phyloP scores from a whole-genome alignment of 2,113 vertebrate species.

The Glareola pratincola region DNA sequence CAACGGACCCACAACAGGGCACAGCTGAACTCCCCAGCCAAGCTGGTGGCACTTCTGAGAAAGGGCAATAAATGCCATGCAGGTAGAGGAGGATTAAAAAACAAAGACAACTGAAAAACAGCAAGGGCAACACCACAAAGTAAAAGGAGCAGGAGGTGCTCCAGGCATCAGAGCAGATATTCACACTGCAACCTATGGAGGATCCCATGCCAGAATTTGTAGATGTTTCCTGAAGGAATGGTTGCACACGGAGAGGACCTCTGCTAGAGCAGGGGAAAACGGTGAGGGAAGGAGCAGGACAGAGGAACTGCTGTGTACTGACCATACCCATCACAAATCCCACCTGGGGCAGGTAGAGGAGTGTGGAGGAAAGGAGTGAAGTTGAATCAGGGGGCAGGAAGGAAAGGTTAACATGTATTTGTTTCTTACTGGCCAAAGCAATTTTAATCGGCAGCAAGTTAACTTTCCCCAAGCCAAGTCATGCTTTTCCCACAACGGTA shows the following conservation, averaged over 20 bases:
- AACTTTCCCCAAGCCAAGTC: neutral
- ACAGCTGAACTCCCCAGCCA: neutral
- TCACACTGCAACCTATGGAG: neutral
- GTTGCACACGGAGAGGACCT: neutral
- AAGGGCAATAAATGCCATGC: neutral
- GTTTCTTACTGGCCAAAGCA: neutral
- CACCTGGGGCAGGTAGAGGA: neutral
- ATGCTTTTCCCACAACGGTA: neutral
- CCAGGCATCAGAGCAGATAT: neutral
- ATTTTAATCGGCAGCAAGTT: neutral
- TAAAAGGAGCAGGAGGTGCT: neutral
- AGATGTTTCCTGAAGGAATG: neutral
- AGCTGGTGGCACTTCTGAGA: neutral
- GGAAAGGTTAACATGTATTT: neutral
- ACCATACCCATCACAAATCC: neutral
- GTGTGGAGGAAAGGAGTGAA: neutral
- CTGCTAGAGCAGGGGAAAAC: neutral
- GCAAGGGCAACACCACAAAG: neutral
- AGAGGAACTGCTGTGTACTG: neutral
- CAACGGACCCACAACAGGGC: neutral
- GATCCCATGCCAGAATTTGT: neutral
- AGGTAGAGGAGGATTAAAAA: neutral
- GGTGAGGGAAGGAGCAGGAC: neutral
- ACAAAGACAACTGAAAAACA: neutral
- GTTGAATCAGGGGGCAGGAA: rapidly evolving